phyloP scores from a whole-genome alignment of 2,888 invertebrate species.

The Hydraecia micacea region DNA sequence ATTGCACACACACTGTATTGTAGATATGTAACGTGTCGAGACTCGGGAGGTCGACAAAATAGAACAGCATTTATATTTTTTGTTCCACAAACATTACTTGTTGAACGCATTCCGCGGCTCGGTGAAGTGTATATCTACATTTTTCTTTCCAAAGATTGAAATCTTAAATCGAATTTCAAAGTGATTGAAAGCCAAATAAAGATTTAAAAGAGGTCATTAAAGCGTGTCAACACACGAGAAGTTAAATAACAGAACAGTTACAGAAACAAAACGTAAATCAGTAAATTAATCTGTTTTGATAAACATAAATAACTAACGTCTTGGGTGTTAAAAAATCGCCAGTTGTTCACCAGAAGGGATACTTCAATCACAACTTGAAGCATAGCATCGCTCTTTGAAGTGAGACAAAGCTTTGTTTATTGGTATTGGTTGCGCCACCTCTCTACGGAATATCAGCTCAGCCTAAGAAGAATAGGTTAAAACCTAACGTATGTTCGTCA shows the following conservation, averaged over 20 bases:
- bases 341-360: conserved; percentile 75
- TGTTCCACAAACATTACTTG: conserved; percentile 41
- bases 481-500: conserved; percentile 71
- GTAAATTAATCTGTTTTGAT: conserved; percentile 63
- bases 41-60: conserved; percentile 26
- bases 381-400: conserved; percentile 81
- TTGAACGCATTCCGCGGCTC: conserved; percentile 42
- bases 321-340: conserved; percentile 59
- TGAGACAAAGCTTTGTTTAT: conserved; percentile 82
- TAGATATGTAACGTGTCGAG: conserved; percentile 4
- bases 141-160: conserved; percentile 51
- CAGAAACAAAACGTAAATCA: conserved; percentile 58
- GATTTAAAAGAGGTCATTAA: conserved; percentile 55
- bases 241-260: conserved; percentile 48
- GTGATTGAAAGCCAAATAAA: conserved; percentile 59
- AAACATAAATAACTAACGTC: conserved; percentile 56
- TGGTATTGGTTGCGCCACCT: conserved; percentile 78
- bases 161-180: conserved; percentile 47
- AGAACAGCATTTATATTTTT: conserved; percentile 36
- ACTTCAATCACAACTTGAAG: conserved; percentile 80
- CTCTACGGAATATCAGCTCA: conserved; percentile 74
- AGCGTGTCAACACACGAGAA: conserved; percentile 41
- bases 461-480: conserved; percentile 75
- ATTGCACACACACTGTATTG: conserved; percentile 14
- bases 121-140: conserved; percentile 21